These are phyloP conservation scores for Drosophila colorata DNA, from an alignment of 2,888 invertebrate species.

Conservation along the genomic window DNA sequence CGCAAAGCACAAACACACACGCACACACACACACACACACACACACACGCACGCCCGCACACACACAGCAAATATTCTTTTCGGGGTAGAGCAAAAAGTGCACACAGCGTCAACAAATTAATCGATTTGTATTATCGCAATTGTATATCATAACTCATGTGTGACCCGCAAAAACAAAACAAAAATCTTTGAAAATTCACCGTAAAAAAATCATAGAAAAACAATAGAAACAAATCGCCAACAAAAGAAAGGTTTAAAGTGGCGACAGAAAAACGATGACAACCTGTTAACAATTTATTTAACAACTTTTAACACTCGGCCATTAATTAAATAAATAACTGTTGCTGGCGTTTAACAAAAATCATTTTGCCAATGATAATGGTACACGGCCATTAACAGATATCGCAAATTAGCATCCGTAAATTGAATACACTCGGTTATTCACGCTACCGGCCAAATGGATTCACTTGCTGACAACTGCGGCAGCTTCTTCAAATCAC, in stretches of 20 bases:
- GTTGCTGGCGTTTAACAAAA: conserved; percentile 36
- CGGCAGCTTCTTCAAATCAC: conserved; percentile 21
- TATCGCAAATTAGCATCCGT: conserved; percentile 27
- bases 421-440: conserved; percentile 11
- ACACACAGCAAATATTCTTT: conserved; percentile 37
- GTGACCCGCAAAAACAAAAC: conserved; percentile 13
- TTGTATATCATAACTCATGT: conserved; percentile 49
- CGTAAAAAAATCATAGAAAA: conserved; percentile 7
- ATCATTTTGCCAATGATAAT: conserved; percentile 25
- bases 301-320: conserved; percentile 39
- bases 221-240: conserved; percentile 4
- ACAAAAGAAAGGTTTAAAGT: conserved; percentile 14
- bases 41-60: conserved; percentile 10
- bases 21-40: conserved; percentile 9
- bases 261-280: conserved; percentile 17
- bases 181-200: conserved; percentile 27
- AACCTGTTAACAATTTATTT: conserved; percentile 28
- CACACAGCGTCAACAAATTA: conserved; percentile 33
- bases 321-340: conserved; percentile 46
- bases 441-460: conserved; percentile 22
- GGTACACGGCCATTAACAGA: conserved; percentile 29
- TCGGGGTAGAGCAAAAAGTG: conserved; percentile 7
- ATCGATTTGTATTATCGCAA: conserved; percentile 48
- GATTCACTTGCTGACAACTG: conserved; percentile 11
- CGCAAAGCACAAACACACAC: conserved; percentile 11